Conservation (phyloP, 2,113 vertebrate species). For the Reinhardtius hippoglossoides region DNA sequence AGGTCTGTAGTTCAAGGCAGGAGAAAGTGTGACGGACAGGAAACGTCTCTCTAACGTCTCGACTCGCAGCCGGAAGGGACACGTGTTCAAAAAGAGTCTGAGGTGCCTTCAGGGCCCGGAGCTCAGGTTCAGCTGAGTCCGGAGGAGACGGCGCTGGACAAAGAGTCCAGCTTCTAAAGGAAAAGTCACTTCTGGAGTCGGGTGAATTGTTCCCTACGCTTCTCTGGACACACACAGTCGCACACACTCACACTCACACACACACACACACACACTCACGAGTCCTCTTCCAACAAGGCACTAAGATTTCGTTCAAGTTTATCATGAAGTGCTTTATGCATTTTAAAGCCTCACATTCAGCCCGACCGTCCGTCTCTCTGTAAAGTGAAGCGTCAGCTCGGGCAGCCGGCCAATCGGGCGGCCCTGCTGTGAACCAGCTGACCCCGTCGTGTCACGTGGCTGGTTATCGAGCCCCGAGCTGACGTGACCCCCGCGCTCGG, state of each 20-base stretch:
- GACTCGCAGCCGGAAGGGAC: slow-evolving; percentile 48
- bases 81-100: neutral
- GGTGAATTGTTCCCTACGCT: slow-evolving; percentile 1
- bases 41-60: slow-evolving; percentile 25
- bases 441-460: slow-evolving; percentile 17
- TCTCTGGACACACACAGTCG: slow-evolving; percentile 3
- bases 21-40: slow-evolving; percentile 29
- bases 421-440: slow-evolving; percentile 7
- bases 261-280: neutral
- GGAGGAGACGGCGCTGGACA: too few species aligned
- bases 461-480: slow-evolving; percentile 1
- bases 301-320: slow-evolving; percentile 93
- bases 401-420: slow-evolving; percentile 30
- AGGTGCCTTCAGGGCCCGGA: neutral
- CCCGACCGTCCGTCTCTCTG: neutral
- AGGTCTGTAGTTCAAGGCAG: slow-evolving; percentile 45
- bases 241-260: neutral
- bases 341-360: slow-evolving; percentile 38
- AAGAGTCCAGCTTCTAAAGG: neutral
- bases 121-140: too few species aligned
- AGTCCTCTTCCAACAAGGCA: slow-evolving; percentile 89
- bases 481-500: slow-evolving; percentile 13
- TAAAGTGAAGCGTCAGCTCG: slow-evolving; percentile 30
- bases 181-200: too few species aligned
- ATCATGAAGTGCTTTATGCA: slow-evolving; percentile 68